Percentiles rank a stretch among this genome's conserved stretches.
Evolutionary conservation across 2,797 vertebrate genomes (phyloP).

Genomic region (Melanotaenia trifasciata): DNA sequence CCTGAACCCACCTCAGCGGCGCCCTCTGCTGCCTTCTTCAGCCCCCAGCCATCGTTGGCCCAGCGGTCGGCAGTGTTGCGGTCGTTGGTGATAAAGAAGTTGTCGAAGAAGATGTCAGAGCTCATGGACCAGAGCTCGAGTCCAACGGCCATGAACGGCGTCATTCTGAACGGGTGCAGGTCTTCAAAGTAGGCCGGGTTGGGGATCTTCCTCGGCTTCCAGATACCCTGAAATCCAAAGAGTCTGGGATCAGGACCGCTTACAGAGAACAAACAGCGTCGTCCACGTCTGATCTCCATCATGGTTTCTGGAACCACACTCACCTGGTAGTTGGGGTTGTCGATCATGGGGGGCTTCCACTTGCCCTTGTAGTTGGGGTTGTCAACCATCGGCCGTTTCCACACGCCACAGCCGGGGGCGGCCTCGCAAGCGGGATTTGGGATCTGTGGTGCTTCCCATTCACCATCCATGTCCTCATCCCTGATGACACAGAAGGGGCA

Average conservation of each 20-base stretch:
- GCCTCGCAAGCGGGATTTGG: conserved; percentile 93
- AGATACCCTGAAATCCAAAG: conserved; percentile 87
- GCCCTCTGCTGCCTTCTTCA: conserved; percentile 96
- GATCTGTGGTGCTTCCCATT: conserved; percentile 98
- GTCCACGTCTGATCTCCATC: too few species aligned
- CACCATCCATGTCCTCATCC: conserved; percentile 99
- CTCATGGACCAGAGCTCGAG: conserved; percentile 99
- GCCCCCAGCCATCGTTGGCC: conserved; percentile 92
- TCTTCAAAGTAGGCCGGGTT: conserved; percentile 98
- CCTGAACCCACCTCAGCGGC: conserved; percentile 89
- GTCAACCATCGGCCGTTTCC: conserved; percentile 93
- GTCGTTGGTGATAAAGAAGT: conserved; percentile 94
- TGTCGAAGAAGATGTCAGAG: conserved; percentile 98
- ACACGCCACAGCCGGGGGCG: conserved; percentile 92
- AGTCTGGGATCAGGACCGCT: background rate
- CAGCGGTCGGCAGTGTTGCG: conserved; percentile 91
- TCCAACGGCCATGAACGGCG: conserved; percentile 91
- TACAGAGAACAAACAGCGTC: too few species aligned
- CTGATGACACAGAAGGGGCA: conserved; percentile 64
- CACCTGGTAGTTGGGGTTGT: conserved; percentile 98
- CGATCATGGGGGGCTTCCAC: conserved; percentile 97
- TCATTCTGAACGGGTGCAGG: conserved; percentile 95
- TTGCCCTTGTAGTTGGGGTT: conserved; percentile 98
- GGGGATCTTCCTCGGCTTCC: conserved; percentile 95
- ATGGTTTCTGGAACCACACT: too few species aligned